A percentile compares a stretch with the other conserved stretches of the same genome.
Conservation (phyloP, 1,140 invertebrate genomes). For the Contarinia nasturtii region DNA sequence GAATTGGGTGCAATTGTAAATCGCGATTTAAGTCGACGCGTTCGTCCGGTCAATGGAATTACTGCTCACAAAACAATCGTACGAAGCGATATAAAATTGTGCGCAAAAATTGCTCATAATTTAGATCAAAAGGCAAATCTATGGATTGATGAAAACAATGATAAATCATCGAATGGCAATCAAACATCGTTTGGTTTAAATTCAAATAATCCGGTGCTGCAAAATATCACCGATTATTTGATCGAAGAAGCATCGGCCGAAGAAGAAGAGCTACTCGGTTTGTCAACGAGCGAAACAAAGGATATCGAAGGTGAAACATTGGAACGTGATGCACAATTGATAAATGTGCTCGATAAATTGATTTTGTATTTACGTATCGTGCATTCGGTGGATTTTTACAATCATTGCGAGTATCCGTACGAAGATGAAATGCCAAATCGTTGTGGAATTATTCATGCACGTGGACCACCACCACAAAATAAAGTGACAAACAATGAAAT, state of each 20-base stretch:
- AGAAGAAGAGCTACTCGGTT: conserved; percentile 86
- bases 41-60: conserved; percentile 82
- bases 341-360: conserved; percentile 54
- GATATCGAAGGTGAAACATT: conserved; percentile 35
- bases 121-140: conserved; percentile 69
- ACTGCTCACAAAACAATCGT: conserved; percentile 81
- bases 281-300: conserved; percentile 34
- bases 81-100: conserved; percentile 78
- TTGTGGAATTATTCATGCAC: conserved; percentile 93
- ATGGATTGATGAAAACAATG: conserved; percentile 33
- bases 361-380: conserved; percentile 90
- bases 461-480: conserved; percentile 63
- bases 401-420: conserved; percentile 95
- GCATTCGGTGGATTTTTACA: conserved; percentile 98
- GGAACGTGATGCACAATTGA: conserved; percentile 58
- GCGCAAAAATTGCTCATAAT: conserved; percentile 88
- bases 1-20: conserved; percentile 90
- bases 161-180: conserved; percentile 1
- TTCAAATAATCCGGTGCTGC: conserved; percentile 86
- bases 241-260: conserved; percentile 97
- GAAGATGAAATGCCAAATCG: conserved; percentile 99
- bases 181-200: conserved; percentile 50
- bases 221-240: conserved; percentile 94
- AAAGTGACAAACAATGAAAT: conserved; percentile 52
- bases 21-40: conserved; percentile 76